Conservation (phyloP, 2,113 vertebrate species). For the Daubentonia madagascariensis region DNA sequence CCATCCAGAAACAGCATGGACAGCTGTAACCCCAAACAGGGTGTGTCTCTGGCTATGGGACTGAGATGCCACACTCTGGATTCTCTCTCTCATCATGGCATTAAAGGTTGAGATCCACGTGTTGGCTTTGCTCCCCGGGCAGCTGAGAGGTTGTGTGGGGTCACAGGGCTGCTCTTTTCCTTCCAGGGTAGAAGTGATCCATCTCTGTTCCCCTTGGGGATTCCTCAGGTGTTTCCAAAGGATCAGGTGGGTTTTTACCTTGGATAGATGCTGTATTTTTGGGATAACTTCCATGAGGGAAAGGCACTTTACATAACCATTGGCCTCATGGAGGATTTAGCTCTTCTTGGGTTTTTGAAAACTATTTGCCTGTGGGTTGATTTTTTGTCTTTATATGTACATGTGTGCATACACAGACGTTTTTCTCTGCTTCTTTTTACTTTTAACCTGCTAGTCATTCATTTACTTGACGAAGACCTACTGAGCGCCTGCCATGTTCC, state of each 20-base stretch:
- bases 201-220: not conserved
- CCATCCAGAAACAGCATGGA: conserved; percentile 69
- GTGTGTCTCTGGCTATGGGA: conserved; percentile 72
- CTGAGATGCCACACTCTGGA: conserved; percentile 77
- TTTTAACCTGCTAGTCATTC: not conserved
- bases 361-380: not conserved
- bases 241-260: not conserved
- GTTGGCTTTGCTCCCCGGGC: conserved; percentile 70
- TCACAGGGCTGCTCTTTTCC: conserved; percentile 63
- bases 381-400: not conserved
- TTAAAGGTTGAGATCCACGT: conserved; percentile 64
- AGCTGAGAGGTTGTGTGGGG: conserved; percentile 77
- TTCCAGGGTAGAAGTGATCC: not conserved
- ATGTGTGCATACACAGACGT: no score
- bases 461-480: not conserved
- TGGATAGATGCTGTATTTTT: not conserved
- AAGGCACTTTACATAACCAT: not conserved
- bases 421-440: conserved; percentile 4
- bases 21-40: conserved; percentile 81
- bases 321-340: conserved; percentile 28
- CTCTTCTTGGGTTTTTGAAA: not conserved
- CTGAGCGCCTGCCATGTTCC: not conserved
- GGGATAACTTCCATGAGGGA: not conserved
- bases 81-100: conserved; percentile 71
- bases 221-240: not conserved